These are phyloP conservation scores for Martes martes DNA, from an alignment of 2,113 vertebrate species.

Conservation along the genomic window DNA sequence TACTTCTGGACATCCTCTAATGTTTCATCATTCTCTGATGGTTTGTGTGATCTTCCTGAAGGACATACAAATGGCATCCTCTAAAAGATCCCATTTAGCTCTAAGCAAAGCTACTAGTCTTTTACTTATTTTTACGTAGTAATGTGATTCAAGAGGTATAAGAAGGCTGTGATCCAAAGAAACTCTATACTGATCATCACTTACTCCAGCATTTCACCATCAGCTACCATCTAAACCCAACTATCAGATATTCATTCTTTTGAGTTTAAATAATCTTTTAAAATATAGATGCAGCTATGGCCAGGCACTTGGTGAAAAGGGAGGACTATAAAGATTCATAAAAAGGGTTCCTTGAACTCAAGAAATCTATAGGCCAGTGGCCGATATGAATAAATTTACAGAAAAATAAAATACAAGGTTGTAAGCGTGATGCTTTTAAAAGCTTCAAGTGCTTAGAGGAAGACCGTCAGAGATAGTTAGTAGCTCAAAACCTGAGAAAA, in stretches of 20 bases:
- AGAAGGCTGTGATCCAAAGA: not conserved
- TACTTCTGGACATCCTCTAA: not conserved
- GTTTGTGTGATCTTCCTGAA: not conserved
- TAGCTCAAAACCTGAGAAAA: not conserved
- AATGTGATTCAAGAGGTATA: rapidly evolving
- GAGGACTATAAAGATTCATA: not conserved
- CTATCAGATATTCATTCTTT: not conserved
- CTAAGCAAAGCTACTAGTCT: not conserved
- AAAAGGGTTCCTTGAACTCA: not conserved
- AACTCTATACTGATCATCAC: not conserved
- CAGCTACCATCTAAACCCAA: not conserved
- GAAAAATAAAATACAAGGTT: not conserved
- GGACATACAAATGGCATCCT: not conserved
- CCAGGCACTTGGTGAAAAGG: not conserved
- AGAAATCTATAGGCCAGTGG: not conserved
- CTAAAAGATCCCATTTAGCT: not conserved
- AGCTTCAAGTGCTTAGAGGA: not conserved
- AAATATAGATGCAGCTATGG: not conserved
- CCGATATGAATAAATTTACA: not conserved
- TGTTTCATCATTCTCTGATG: not conserved
- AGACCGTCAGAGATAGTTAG: not conserved
- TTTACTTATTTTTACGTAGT: not conserved
- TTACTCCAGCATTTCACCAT: not conserved
- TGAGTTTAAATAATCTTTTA: not conserved
- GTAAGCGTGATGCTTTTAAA: not conserved